Evolutionary conservation across 2,797 vertebrate genomes (phyloP), one percentile per base, ranked within the genome.

Genomic region (Melanotaenia parkinsoni): DNA sequence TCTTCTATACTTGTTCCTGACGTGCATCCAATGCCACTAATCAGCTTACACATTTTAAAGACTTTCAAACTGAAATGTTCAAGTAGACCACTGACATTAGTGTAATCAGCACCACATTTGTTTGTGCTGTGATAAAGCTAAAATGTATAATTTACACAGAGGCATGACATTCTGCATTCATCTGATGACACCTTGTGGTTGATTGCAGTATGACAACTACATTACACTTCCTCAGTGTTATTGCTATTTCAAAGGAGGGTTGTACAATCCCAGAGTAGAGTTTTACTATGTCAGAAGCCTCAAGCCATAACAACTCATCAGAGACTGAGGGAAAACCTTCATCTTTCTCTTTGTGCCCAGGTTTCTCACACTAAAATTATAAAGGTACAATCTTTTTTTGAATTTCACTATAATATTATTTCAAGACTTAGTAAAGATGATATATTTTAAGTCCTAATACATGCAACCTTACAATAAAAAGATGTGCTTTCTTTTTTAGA

Each of bases 161-260:
- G 28, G 28, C 28, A 30, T 30, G 22, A 13, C 1, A 30, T 30
- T 24, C 37, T 30, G 11, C 12, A 2, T 58, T 13, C 1, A 10
- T 77, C 22, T 83, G 9, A 59, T 20, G 62, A 63, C 86, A 83
- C 33, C 74, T 58, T 62, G 67, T 84, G 86, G 72, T 58, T 10
- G 5, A n/a, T n/a, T 28, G 1, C 10, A 51, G 24, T 59, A 62
- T 18, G 8, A 62, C 68, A 16, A 16, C 12, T 33, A 26, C 5
- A 58, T 45, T 26, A 28, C 28, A 11, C 4, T 18, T 16, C 26
- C 5, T 16, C 4, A 6, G 26, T 56, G 14, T 26, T 16, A 26
- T 53, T 22, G 12, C 18, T 47, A 6, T 24, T 22, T 24, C 10
- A 22, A 53, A 22, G 20, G 9, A 24, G 3, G n/a, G 45, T n/a